Conservation (phyloP, 1,140 invertebrate genomes). For the Meloidogyne chitwoodi region DNA sequence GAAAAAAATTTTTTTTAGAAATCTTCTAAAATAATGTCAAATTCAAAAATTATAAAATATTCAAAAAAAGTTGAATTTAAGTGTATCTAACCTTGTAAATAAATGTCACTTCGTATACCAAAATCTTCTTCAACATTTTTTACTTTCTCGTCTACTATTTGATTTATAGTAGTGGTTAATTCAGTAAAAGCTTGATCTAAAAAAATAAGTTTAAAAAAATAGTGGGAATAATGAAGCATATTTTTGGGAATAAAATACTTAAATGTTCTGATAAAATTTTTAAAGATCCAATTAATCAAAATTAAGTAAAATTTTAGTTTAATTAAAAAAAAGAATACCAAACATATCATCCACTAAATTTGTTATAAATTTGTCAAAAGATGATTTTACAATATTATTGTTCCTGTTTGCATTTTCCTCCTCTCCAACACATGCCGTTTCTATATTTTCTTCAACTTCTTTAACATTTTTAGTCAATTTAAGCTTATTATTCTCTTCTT, state of each 20-base stretch:
- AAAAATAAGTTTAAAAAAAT: background rate
- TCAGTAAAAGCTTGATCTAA: background rate
- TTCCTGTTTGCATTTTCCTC: background rate
- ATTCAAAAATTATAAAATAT: background rate
- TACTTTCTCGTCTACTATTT: background rate
- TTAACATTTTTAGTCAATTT: background rate
- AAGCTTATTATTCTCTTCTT: background rate
- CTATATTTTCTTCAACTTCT: background rate
- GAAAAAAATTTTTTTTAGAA: background rate
- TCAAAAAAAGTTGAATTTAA: background rate
- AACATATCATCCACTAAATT: slow-evolving; percentile 5
- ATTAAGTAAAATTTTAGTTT: background rate
- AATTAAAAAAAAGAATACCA: background rate
- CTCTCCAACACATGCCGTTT: background rate
- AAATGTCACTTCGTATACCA: background rate
- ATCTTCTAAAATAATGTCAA: background rate
- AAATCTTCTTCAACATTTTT: too few relatives aligned
- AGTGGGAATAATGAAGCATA: too few relatives aligned
- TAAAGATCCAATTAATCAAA: background rate
- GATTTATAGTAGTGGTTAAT: too few relatives aligned
- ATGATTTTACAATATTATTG: background rate
- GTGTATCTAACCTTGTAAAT: too few relatives aligned
- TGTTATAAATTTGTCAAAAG: background rate
- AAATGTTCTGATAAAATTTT: too few relatives aligned
- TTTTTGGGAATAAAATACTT: background rate